These are phyloP conservation scores for Antechinus flavipes DNA, from an alignment of 2,113 vertebrate species.

Conservation along the genomic window DNA sequence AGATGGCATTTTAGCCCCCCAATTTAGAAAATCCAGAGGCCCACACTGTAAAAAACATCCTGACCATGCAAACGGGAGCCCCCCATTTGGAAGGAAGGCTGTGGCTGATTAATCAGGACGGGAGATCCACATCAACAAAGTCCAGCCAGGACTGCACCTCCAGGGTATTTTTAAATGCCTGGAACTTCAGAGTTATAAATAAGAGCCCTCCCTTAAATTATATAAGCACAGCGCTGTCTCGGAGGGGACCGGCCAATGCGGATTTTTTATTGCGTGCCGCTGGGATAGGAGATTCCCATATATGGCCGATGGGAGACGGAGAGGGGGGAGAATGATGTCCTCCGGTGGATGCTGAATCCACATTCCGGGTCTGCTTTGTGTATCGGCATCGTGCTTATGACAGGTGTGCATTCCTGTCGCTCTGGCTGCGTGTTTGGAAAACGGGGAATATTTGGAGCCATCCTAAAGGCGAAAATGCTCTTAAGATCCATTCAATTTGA, in stretches of 20 bases:
- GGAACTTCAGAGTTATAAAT: conserved; percentile 77
- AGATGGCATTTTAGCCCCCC: conserved; percentile 57
- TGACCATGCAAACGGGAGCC: conserved; percentile 65
- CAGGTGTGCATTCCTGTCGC: conserved; percentile 71
- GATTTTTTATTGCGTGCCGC: conserved; percentile 71
- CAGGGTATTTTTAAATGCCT: conserved; percentile 72
- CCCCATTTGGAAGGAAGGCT: conserved; percentile 76
- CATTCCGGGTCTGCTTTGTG: conserved; percentile 80
- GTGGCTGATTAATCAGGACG: conserved; percentile 79
- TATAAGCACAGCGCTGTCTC: conserved; percentile 56
- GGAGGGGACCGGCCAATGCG: conserved; percentile 57
- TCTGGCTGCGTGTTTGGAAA: conserved; percentile 49
- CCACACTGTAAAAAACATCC: conserved; percentile 68
- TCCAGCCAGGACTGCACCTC: conserved; percentile 68
- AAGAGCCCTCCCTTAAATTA: conserved; percentile 74
- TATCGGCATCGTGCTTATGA: conserved; percentile 72
- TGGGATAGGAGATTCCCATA: conserved; percentile 78
- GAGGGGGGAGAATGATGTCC: conserved; percentile 63
- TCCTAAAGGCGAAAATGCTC: background rate
- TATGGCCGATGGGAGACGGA: conserved; percentile 73
- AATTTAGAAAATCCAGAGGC: conserved; percentile 53
- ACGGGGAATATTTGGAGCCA: background rate
- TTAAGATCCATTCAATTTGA: background rate
- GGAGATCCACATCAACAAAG: conserved; percentile 83
- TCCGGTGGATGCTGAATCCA: conserved; percentile 71